These are phyloP conservation scores for Gari tellinella DNA, from an alignment of 2,888 invertebrate species.

Conservation along the genomic window DNA sequence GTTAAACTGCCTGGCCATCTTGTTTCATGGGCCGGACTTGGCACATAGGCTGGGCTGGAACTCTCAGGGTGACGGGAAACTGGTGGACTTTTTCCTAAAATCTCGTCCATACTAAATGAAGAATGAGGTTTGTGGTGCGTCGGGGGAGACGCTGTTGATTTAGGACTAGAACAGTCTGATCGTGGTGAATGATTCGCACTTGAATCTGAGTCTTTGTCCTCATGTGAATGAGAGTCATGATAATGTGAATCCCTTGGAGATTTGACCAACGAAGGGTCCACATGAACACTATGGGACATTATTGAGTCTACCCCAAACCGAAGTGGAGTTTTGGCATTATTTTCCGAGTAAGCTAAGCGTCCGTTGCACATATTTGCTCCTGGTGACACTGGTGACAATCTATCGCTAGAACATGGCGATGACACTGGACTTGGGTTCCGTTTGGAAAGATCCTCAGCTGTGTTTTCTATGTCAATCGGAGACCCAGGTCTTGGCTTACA, in stretches of 20 bases:
- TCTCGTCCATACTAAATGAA: conserved; percentile 69
- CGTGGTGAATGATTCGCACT: conserved; percentile 51
- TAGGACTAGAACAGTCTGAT: conserved; percentile 53
- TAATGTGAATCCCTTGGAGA: neutral
- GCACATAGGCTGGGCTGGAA: conserved; percentile 51
- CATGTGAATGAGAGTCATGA: neutral
- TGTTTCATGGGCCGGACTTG: conserved; percentile 60
- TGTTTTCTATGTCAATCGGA: conserved; percentile 52
- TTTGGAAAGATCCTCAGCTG: conserved; percentile 50
- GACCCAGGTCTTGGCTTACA: conserved; percentile 47
- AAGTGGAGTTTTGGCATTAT: conserved; percentile 44
- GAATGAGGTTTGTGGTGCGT: conserved; percentile 51
- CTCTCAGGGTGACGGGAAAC: conserved; percentile 23
- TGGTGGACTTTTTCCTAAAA: conserved; percentile 57
- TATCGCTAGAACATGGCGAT: conserved; percentile 46
- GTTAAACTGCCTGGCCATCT: conserved; percentile 56
- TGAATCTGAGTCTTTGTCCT: conserved; percentile 47
- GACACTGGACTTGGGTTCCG: conserved; percentile 29
- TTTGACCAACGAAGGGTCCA: neutral
- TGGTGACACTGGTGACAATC: conserved; percentile 44
- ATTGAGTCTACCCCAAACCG: conserved; percentile 72
- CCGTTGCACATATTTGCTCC: conserved; percentile 43
- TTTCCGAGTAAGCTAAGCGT: conserved; percentile 44
- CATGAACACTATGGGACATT: conserved; percentile 53
- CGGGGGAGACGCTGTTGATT: conserved; percentile 29